Evolutionary conservation across 2,888 invertebrate species (phyloP), one percentile per base, ranked within the genome.

Genomic region (Chironomus tentans): DNA sequence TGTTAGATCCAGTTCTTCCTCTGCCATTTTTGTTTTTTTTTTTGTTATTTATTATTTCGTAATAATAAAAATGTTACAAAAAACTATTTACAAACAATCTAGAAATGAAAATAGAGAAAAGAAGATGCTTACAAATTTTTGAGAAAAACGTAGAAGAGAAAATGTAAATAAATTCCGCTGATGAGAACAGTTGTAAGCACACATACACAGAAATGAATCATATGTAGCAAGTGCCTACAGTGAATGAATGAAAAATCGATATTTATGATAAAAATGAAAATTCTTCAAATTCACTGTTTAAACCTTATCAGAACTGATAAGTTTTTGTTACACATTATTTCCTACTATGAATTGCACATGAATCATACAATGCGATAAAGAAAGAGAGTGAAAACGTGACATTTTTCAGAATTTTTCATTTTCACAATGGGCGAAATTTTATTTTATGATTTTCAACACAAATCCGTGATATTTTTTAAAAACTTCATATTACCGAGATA

Each of bases 51-150:
- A 15, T 50, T 56, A 5, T 56, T 56, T 56, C 18, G 56, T 38
- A 38, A 38, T 22, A 72, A 72, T 24, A 56, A 62, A 62, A 18
- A 62, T 18, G 7, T 24, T 68, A 68, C 47, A 68, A 74, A 65
- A 68, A 74, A 68, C 74, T 74, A 74, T 74, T 68, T 74, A 74
- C 74, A 74, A 74, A 68, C 68, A 48, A 48, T 46, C 65, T 68
- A 38, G 4, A 62, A 65, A 5, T 7, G 56, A 74, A 68, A 21
- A 22, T 10, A 68, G 61, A 72, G 24, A 61, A 46, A 38, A 38
- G 2, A 38, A 38, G 10, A 38, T 38, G 38, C 7, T 38, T 10
- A 38, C 2, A 38, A 38, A 10, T 10, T 1, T n/a, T n/a, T n/a
- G n/a, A 38, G 38, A 38, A 38, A 38, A 10, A 38, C 13, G 70